Base-by-base conservation (phyloP, 2,888 invertebrate genomes). In the Hartigia nigra region DNA sequence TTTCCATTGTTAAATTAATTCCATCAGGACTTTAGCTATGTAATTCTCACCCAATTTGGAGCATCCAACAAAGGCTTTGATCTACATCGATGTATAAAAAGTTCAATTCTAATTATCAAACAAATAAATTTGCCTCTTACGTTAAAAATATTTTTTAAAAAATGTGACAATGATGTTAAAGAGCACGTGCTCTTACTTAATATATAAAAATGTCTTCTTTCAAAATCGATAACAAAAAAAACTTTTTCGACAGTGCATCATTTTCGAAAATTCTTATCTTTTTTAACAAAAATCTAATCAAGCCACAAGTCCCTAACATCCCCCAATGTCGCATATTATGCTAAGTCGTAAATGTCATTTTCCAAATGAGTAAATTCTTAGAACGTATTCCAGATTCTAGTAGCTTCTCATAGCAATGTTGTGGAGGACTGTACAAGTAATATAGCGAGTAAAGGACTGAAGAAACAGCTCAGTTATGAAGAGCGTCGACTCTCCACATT, bases 261-360 rank as follows among this genome's bases (percentile, higher is more conserved):
- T 34, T 4, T 39, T 39, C 23, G 5, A 39, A 39, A 39, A 5
- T 39, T 23, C 14, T 39, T 39, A 9, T 55, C 0, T 9, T 55
- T 55, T 2, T 55, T 23, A 55, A 0, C 23, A 0, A 55, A 55
- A 55, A 23, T 55, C 9, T 23, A 23, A 23, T 55, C 55, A 2
- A 23, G 14, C 5, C 55, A 55, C 55, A 23, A 55, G 14, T 55
- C 2, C 23, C 55, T 55, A 2, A 23, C 23, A 23, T 5, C 1
- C 23, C 23, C 23, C 55, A 23, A 2, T 5, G 69, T 74, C 79
- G 79, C 79, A 70, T 77, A 75, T 79, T 79, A 79, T 70, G 75
- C 14, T 77, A 79, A 79, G 74, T 75, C 75, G 77, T 77, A 79
- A 79, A 79, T 79, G 79, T 79, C 75, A 79, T 79, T 79, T 79